Percentiles rank a stretch among this genome's conserved stretches.
Conservation (phyloP, 2,113 vertebrate genomes). For the Pontoporia blainvillei region DNA sequence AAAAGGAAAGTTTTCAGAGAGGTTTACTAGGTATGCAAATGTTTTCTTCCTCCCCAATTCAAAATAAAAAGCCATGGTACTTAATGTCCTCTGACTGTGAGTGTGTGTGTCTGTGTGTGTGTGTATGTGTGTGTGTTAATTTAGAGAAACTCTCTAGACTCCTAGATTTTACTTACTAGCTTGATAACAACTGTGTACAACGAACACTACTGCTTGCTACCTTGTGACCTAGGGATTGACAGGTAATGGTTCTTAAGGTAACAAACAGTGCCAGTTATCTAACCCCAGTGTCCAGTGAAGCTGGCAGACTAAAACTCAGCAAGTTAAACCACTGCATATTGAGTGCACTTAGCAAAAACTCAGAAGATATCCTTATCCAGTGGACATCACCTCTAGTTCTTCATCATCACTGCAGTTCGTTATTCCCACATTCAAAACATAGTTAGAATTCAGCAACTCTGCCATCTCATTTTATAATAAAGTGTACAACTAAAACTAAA, state of each 20-base stretch:
- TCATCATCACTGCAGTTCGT: not conserved
- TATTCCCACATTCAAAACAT: constrained; percentile 33
- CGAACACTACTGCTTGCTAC: not conserved
- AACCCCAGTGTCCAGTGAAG: not conserved
- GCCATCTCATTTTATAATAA: constrained; percentile 25
- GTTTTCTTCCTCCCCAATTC: not conserved
- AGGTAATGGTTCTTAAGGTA: constrained; percentile 34
- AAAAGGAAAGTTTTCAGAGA: constrained; percentile 14
- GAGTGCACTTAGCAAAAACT: constrained; percentile 25
- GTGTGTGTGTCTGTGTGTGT: no score
- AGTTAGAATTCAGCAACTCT: constrained; percentile 6
- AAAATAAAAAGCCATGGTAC: not conserved
- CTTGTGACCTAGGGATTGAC: not conserved
- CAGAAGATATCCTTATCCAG: not conserved
- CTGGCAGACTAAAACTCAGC: not conserved
- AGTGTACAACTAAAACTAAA: not conserved
- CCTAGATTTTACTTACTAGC: constrained; percentile 35
- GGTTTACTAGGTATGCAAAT: constrained; percentile 8
- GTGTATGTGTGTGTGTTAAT: not conserved
- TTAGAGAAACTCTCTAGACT: constrained; percentile 19
- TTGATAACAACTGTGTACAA: not conserved
- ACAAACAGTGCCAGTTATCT: constrained; percentile 39
- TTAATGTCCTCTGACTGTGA: not conserved
- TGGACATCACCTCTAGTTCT: not conserved
- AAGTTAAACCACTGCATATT: constrained; percentile 11